Evolutionary conservation across 2,888 invertebrate species (phyloP).

Genomic region (Poecilus cupreus): DNA sequence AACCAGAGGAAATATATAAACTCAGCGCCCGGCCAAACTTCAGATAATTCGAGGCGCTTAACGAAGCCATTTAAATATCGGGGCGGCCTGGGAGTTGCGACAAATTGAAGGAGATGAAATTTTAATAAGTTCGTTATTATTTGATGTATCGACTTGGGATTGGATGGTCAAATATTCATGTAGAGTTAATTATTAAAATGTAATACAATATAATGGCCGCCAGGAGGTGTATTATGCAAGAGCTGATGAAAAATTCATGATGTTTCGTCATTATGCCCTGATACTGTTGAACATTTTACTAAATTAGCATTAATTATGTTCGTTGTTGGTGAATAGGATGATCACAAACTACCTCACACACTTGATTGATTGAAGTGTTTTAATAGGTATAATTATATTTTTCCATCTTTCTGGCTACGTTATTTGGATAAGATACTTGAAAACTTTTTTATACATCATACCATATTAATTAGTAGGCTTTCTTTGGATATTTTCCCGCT

Average conservation of each 20-base stretch:
- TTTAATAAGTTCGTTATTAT: neutral
- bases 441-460: no score
- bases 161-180: neutral
- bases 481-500: no score
- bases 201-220: neutral
- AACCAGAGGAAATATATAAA: slow-evolving; percentile 54
- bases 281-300: no score
- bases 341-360: no score
- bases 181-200: neutral
- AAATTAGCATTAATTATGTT: no score
- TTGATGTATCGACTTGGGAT: neutral
- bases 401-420: no score
- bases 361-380: no score
- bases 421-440: no score
- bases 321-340: no score
- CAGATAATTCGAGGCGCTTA: slow-evolving; percentile 5
- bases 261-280: no score
- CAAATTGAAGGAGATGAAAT: slow-evolving; percentile 5
- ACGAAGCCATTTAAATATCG: slow-evolving; percentile 50
- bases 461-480: no score
- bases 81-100: neutral
- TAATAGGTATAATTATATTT: no score
- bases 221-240: neutral
- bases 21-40: slow-evolving; percentile 12
- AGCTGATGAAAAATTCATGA: neutral